Evolutionary conservation across 2,888 invertebrate species (phyloP), one percentile per base, ranked within the genome.

Genomic region (Tetragonisca angustula): DNA sequence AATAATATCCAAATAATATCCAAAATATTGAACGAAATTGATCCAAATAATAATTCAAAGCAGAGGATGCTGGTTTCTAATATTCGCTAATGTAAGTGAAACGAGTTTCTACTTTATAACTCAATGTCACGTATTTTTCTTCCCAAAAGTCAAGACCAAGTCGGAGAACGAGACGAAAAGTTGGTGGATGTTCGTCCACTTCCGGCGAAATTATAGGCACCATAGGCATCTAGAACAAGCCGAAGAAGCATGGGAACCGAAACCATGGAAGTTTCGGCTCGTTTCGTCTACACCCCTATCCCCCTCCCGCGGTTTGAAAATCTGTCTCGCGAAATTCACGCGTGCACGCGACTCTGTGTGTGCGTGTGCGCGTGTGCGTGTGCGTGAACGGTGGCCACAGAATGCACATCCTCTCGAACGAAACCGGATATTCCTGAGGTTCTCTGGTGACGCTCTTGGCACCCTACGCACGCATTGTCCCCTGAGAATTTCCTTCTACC

Each of bases 391-490:
- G 78, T 69, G 50, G 76, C 86, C 88, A 85, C 89, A 90, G 92
- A 92, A 91, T 91, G 90, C 90, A 85, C 84, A 88, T 89, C 88
- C 88, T 88, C 85, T 85, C 90, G 78, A 75, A 89, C 90, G 91
- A 92, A 93, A 93, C 92, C 91, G 92, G 92, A 92, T 92, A 93
- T 91, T 91, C 91, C 90, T 91, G 91, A 89, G 90, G 88, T 83
- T 87, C 69, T 50, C 74, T 50, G 79, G 76, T 77, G 71, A 84
- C 80, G 83, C 62, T 76, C 78, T 80, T 79, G 79, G 76, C 83
- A 79, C 83, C 81, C 85, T 74, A 67, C 76, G 76, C 76, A n/a
- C 72, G 81, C 88, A 85, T 89, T 88, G 89, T 89, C 87, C 88
- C 78, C 69, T 68, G 79, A 78, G 86, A 87, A 88, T 88, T 89